Conservation (phyloP, 2,888 invertebrate genomes). For the Tenthredo distinguenda region DNA sequence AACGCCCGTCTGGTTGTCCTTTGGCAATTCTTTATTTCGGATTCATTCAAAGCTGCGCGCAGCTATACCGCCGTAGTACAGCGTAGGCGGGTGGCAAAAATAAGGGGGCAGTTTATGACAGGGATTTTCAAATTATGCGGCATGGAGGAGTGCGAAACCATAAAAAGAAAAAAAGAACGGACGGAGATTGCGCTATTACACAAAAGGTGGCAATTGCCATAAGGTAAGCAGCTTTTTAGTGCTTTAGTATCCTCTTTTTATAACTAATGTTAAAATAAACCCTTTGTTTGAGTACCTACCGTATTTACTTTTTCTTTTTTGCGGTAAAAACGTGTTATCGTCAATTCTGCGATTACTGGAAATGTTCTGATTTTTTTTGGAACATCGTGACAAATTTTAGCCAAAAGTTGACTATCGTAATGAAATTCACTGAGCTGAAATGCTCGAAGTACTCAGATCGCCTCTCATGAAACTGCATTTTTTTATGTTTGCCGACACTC, state of each 20-base stretch:
- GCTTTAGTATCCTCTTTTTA: not conserved
- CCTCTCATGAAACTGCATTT: not conserved
- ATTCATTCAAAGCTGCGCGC: conserved; percentile 22
- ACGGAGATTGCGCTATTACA: conserved; percentile 4
- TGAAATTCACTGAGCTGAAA: not conserved
- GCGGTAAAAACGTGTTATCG: not conserved
- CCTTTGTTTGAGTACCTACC: not conserved
- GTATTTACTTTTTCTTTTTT: not conserved
- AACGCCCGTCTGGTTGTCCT: conserved; percentile 61
- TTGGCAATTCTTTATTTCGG: conserved; percentile 39
- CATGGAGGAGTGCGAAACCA: not conserved
- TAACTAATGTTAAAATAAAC: not conserved
- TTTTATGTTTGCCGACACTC: not conserved
- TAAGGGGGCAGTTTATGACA: conserved; percentile 24
- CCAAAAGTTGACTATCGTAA: not conserved
- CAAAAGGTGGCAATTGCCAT: conserved; percentile 8
- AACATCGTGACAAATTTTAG: not conserved
- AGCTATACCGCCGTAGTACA: not conserved
- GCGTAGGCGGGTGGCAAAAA: conserved; percentile 17
- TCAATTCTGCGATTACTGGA: not conserved
- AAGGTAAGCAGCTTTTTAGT: not conserved
- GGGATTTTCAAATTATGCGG: conserved; percentile 38
- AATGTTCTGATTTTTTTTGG: not conserved
- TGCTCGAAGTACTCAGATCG: not conserved
- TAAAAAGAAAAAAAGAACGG: not conserved